These are phyloP conservation scores for Discoglossus pictus DNA, from an alignment of 2,797 vertebrate species.

Conservation along the genomic window DNA sequence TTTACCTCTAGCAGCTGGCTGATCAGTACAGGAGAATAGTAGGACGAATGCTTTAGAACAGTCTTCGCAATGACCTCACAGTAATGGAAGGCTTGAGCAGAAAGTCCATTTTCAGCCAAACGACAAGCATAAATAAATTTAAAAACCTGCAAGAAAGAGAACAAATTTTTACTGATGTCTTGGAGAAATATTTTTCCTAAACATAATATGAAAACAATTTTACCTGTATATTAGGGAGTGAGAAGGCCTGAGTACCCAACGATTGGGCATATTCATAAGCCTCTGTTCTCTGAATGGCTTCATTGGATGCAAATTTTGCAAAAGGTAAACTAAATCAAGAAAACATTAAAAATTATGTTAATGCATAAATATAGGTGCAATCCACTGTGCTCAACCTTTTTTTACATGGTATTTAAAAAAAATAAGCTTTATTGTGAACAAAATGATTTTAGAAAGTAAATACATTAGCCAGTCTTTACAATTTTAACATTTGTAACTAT, in stretches of 20 bases:
- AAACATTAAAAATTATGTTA: neutral
- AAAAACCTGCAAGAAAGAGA: constrained; percentile 76
- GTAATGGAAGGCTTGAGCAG: constrained; percentile 94
- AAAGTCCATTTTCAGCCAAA: constrained; percentile 88
- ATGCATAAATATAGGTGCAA: too few relatives aligned
- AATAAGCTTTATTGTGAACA: neutral
- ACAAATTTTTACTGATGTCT: neutral
- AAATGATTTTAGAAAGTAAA: too few relatives aligned
- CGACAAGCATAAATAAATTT: constrained; percentile 96
- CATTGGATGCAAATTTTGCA: constrained; percentile 85
- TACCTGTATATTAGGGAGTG: constrained; percentile 91
- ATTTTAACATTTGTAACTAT: too few relatives aligned
- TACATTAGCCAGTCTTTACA: too few relatives aligned
- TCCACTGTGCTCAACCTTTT: too few relatives aligned
- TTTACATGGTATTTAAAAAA: too few relatives aligned
- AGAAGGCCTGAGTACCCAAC: constrained; percentile 81
- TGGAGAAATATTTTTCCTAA: too few relatives aligned
- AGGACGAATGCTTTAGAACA: constrained; percentile 76
- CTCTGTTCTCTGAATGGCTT: constrained; percentile 95
- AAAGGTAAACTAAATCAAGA: constrained; percentile 77
- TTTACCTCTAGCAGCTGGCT: constrained; percentile 87
- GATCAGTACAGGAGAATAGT: constrained; percentile 84
- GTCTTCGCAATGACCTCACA: constrained; percentile 89
- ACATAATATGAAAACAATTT: too few relatives aligned
- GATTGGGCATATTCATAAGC: constrained; percentile 95